Evolutionary conservation across 1,140 invertebrate species (phyloP).

Genomic region (Macrobrachium nipponense): DNA sequence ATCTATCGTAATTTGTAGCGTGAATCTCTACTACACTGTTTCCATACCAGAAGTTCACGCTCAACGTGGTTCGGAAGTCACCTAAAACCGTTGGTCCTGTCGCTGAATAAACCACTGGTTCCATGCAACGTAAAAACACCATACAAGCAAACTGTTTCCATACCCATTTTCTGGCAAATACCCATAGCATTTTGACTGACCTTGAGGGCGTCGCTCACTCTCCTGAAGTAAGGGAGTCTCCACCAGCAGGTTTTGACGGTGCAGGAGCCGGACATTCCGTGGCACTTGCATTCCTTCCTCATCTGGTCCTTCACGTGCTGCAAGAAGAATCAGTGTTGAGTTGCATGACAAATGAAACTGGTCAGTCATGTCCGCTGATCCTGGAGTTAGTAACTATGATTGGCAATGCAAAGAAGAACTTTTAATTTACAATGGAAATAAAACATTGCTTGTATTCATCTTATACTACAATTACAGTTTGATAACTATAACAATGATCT

Average conservation of each 20-base stretch:
- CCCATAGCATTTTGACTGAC: neutral
- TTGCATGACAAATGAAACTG: neutral
- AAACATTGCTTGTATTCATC: no score
- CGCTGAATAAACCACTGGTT: no score
- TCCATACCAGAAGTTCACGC: no score
- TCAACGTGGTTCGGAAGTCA: no score
- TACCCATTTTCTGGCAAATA: neutral
- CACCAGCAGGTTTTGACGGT: slow-evolving; percentile 73
- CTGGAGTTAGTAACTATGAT: neutral
- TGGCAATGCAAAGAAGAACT: neutral
- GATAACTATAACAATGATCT: neutral
- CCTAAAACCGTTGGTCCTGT: no score
- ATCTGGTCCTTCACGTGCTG: slow-evolving; percentile 71
- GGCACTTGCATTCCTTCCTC: slow-evolving; percentile 76
- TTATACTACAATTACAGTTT: neutral
- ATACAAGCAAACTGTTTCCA: no score
- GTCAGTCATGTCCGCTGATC: neutral
- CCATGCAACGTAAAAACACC: no score
- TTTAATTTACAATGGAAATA: neutral
- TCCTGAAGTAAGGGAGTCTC: slow-evolving; percentile 73
- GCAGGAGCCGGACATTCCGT: slow-evolving; percentile 73
- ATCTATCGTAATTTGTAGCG: neutral
- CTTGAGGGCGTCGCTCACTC: slow-evolving; percentile 74
- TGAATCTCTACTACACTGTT: neutral
- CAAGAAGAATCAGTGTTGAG: neutral